Evolutionary conservation across 2,888 invertebrate species (phyloP), one percentile per base, ranked within the genome.

Genomic region (Harpalus rubripes): DNA sequence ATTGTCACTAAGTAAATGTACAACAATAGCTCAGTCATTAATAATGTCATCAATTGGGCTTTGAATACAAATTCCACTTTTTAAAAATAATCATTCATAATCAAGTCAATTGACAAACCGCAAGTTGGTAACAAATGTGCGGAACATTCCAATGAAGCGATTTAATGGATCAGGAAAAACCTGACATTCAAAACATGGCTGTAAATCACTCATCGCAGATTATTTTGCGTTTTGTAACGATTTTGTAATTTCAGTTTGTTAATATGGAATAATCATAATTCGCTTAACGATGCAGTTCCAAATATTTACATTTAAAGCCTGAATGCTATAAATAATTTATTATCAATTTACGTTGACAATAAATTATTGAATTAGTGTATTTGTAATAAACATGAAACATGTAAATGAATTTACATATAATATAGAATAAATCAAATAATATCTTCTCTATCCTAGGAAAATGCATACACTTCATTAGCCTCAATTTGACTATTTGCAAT

Each of bases 11-110:
- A n/a, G n/a, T n/a, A 22, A 22, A 22, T 22, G 22, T 22, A 22
- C 3, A 3, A 22, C 22, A 22, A 22, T 22, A 22, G 22, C 3
- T 22, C n/a, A n/a, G n/a, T n/a, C n/a, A n/a, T n/a, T n/a, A n/a
- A n/a, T n/a, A n/a, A n/a, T n/a, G n/a, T n/a, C n/a, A n/a, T n/a
- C n/a, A n/a, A n/a, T 22, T 22, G 22, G 1, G 22, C 22, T 22
- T 22, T 44, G 44, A 1, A 44, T 44, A 44, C 7, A 44, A 44
- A 44, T 44, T 44, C 44, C 44, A n/a, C 7, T 0, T 1, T 58
- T 58, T 58, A 58, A 58, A 58, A 58, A 58, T 58, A 44, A 44
- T 44, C 44, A 44, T 44, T 44, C 4, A 10, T 44, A 44, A 44
- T 10, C 8, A 44, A 10, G 44, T 10, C 8, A 44, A 44, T 44